phyloP scores from a whole-genome alignment of 2,797 vertebrate genomes.

The Taenioides sp. region DNA sequence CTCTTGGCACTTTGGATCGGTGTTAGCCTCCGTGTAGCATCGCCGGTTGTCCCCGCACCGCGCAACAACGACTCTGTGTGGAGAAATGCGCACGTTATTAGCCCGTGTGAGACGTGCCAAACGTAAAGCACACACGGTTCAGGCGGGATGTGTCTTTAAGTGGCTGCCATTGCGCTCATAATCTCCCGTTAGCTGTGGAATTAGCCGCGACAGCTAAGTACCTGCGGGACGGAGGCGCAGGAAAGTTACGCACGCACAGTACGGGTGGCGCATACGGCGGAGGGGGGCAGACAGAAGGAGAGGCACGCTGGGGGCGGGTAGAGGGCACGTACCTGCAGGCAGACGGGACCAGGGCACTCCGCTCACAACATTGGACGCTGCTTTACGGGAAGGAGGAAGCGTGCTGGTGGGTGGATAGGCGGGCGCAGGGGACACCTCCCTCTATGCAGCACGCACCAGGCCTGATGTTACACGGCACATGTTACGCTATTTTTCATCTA shows the following conservation, averaged over 20 bases:
- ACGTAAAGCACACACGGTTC: fast-evolving
- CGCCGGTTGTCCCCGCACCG: constrained; percentile 21
- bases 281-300: background rate
- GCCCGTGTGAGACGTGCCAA: background rate
- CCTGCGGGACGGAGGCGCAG: background rate
- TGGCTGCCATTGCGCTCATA: background rate
- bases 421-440: too few species aligned
- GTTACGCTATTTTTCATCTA: too few species aligned
- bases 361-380: background rate
- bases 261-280: background rate
- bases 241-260: background rate
- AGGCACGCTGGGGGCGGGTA: background rate
- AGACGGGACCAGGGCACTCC: background rate
- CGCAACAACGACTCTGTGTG: constrained; percentile 21
- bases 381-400: background rate
- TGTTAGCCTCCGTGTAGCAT: constrained; percentile 63
- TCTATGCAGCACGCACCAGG: too few species aligned
- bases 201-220: constrained; percentile 40
- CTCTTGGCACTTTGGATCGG: constrained; percentile 23
- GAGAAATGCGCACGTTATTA: background rate
- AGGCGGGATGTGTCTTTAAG: background rate
- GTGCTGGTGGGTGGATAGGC: too few species aligned
- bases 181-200: background rate
- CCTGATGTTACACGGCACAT: too few species aligned
- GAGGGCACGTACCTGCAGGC: constrained; percentile 40